Evolutionary conservation across 35 echinoderm and acorn worm genomes (phyloP).

Genomic region (Anneissia japonica): DNA sequence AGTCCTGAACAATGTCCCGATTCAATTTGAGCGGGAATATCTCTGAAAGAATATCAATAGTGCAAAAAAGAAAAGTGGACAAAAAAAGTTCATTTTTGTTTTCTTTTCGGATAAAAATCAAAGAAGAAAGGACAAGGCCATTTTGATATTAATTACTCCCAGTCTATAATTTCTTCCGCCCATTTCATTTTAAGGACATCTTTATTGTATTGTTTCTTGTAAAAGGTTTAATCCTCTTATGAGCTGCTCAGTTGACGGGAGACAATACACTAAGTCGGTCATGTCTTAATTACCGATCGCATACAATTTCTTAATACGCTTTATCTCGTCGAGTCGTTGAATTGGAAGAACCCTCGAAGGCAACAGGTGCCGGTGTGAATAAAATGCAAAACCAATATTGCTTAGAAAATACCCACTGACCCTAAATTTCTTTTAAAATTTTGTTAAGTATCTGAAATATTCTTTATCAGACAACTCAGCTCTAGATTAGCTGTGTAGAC

Average conservation of each 20-base stretch:
- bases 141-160: neutral
- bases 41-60: neutral
- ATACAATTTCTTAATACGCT: neutral
- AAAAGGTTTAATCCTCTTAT: neutral
- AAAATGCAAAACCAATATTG: neutral
- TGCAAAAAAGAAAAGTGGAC: neutral
- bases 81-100: neutral
- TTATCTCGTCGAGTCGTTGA: neutral
- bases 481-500: no score
- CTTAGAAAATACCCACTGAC: neutral
- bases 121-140: neutral
- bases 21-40: neutral
- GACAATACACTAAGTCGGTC: neutral
- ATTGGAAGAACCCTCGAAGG: neutral
- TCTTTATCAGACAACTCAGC: neutral
- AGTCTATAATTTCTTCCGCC: neutral
- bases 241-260: neutral
- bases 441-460: neutral
- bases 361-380: neutral
- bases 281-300: slow-evolving; percentile 1
- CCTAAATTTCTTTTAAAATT: neutral
- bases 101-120: slow-evolving; percentile 2
- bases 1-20: neutral
- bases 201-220: neutral
- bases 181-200: slow-evolving; percentile 1